Percentiles rank a stretch among this genome's conserved stretches.
Evolutionary conservation across 1,140 invertebrate genomes (phyloP).

Genomic region (Thaumatotibia leucotreta): DNA sequence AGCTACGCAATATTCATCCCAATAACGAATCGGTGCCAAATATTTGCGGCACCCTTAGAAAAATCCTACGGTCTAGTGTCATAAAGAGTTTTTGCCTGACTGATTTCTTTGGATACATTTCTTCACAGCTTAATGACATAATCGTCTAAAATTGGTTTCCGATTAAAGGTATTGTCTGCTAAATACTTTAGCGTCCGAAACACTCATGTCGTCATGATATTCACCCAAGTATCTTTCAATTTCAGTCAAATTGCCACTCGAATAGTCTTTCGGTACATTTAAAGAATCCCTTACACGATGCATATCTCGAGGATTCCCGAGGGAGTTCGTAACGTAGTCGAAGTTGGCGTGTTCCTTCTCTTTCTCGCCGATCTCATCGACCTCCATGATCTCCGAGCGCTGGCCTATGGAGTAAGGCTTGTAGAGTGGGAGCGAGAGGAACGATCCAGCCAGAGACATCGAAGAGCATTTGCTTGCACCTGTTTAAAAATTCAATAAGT

Average conservation of each 20-base stretch:
- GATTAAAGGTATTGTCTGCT: no score
- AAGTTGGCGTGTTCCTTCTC: not conserved
- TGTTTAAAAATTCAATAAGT: slow-evolving; percentile 4
- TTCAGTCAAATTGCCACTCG: no score
- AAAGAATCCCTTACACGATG: not conserved
- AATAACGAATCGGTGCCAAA: no score
- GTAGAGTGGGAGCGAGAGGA: slow-evolving; percentile 23
- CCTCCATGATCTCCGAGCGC: not conserved
- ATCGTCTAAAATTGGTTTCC: no score
- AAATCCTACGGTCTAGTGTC: no score
- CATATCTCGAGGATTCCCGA: not conserved
- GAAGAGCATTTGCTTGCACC: slow-evolving; percentile 27
- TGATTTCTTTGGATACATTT: no score
- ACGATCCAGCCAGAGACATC: slow-evolving; percentile 36
- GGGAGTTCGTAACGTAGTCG: not conserved
- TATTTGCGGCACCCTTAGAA: no score
- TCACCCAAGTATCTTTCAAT: no score
- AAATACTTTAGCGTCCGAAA: no score
- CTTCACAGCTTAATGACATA: no score
- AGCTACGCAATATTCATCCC: no score
- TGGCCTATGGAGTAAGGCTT: slow-evolving; percentile 34
- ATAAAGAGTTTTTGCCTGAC: no score
- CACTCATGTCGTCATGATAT: not conserved
- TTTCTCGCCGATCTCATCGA: slow-evolving; percentile 13
- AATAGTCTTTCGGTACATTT: not conserved